Conservation (phyloP, 2,113 vertebrate species). For the Uria aalge region DNA sequence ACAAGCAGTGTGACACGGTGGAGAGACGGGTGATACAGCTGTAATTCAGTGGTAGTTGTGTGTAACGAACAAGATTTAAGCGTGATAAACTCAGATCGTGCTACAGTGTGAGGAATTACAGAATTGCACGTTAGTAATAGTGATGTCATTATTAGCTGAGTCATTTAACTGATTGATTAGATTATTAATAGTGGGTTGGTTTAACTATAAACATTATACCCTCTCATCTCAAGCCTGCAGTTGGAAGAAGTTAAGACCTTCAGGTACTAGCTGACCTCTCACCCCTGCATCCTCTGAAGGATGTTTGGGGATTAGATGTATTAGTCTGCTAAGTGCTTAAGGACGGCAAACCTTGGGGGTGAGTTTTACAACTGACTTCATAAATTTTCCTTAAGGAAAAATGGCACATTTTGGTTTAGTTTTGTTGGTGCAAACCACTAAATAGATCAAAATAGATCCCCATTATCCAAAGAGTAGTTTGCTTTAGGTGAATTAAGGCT, state of each 20-base stretch:
- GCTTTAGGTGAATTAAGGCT: neutral
- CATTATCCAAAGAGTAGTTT: neutral
- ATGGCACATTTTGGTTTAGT: neutral
- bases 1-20: fast-evolving
- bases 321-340: neutral
- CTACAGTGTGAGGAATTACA: neutral
- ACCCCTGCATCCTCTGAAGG: neutral
- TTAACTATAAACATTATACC: neutral
- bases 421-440: neutral
- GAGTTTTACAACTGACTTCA: neutral
- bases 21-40: neutral
- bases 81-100: neutral
- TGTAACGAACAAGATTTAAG: neutral
- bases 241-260: neutral
- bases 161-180: neutral
- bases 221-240: neutral
- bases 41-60: neutral
- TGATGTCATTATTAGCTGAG: neutral
- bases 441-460: neutral
- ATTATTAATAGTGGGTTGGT: neutral
- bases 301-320: neutral
- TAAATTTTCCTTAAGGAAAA: neutral
- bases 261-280: neutral
- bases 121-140: neutral
- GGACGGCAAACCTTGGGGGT: neutral